Evolutionary conservation across 2,797 vertebrate genomes (phyloP).

Genomic region (Pteronotus mesoamericanus): DNA sequence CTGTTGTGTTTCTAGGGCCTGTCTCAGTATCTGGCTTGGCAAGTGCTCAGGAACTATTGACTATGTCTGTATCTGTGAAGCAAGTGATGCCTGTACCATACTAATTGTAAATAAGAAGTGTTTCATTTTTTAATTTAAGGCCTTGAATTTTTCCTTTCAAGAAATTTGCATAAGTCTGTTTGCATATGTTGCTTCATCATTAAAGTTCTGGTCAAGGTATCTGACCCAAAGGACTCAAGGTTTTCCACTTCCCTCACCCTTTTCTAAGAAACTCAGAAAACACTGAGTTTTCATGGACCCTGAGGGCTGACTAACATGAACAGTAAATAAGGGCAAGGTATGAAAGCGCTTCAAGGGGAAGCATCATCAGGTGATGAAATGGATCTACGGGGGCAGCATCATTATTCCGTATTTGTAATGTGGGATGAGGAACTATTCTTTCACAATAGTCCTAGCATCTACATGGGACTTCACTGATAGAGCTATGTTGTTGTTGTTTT

Average conservation of each 20-base stretch:
- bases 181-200: not conserved
- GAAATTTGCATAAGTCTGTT: not conserved
- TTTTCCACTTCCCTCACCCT: not conserved
- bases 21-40: not conserved
- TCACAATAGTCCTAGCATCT: not conserved
- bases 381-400: not conserved
- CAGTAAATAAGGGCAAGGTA: not conserved
- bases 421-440: not conserved
- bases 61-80: rapidly evolving
- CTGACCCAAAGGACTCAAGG: not conserved
- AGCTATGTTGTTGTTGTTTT: conserved; percentile 44
- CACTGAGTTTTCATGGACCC: not conserved
- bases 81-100: not conserved
- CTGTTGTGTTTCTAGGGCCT: not conserved
- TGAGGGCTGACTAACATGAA: not conserved
- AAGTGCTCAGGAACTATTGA: not conserved
- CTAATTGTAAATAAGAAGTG: not conserved
- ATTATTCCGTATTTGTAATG: not conserved
- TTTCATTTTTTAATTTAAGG: not conserved
- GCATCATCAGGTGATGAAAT: not conserved
- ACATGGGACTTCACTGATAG: not conserved
- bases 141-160: not conserved
- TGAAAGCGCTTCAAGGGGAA: not conserved
- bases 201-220: not conserved
- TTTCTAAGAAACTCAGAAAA: not conserved